phyloP scores from a whole-genome alignment of 92 coral and sea anemone species.

The Phymanthus crucifer region DNA sequence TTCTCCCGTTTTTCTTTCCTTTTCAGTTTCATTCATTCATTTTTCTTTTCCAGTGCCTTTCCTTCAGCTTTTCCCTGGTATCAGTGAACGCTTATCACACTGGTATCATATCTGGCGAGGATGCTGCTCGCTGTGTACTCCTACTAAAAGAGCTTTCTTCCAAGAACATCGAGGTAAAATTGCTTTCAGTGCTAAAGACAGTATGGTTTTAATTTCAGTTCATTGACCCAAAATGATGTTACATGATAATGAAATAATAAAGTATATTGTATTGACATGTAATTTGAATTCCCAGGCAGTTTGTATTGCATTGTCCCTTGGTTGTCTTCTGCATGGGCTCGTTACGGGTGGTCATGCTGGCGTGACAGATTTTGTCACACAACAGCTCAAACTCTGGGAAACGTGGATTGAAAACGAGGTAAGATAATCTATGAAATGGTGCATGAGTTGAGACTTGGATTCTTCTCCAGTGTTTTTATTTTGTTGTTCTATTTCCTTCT shows the following conservation, averaged over 20 bases:
- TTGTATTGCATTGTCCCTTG: constrained; percentile 72
- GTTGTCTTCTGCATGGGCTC: constrained; percentile 74
- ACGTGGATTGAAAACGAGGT: constrained; percentile 66
- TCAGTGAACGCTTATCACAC: constrained; percentile 74
- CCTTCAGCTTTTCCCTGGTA: constrained; percentile 65
- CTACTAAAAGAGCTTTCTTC: constrained; percentile 45
- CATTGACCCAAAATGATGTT: too few species aligned
- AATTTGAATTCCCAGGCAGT: constrained; percentile 47
- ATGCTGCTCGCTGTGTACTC: constrained; percentile 47
- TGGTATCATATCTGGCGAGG: constrained; percentile 62
- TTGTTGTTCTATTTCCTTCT: not conserved
- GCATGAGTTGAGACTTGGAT: not conserved
- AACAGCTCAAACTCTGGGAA: constrained; percentile 67
- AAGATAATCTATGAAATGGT: not conserved
- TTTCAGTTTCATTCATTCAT: not conserved
- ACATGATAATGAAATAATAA: too few species aligned
- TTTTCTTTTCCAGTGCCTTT: constrained; percentile 45
- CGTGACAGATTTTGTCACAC: constrained; percentile 52
- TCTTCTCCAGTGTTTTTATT: not conserved
- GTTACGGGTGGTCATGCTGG: constrained; percentile 60
- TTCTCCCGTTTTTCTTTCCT: not conserved
- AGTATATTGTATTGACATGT: not conserved
- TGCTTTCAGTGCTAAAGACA: not conserved
- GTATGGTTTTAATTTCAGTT: not conserved
- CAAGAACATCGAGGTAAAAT: constrained; percentile 53